Evolutionary conservation across 1,140 invertebrate species (phyloP), one percentile per base, ranked within the genome.

Genomic region (Drosophila varians): DNA sequence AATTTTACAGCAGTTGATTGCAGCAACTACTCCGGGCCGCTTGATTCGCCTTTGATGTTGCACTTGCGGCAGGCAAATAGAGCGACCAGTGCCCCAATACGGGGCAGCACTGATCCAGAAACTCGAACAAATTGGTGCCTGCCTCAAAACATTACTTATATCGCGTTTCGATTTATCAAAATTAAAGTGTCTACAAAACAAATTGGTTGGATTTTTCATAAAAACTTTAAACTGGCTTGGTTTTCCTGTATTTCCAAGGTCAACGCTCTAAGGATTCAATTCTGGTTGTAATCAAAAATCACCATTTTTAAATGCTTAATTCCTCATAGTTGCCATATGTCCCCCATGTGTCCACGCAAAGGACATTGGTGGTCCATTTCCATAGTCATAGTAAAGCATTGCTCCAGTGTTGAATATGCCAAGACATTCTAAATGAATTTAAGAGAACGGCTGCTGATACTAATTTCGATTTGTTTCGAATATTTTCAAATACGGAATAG

Each of bases 1-100:
- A 72, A 72, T 61, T 72, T 72, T 21, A 72, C 55, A 72, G 56
- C 49, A 72, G 55, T 72, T 65, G 58, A 66, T 66, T 72, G 48
- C 48, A 31, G 66, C 21, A 36, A 72, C 56, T 54, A 46, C 47
- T 61, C 38, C 28, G 28, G 28, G 48, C 43, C 25, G n/a, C 14
- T 16, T 26, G 36, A 36, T 45, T 45, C 56, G 36, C 42, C 69
- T 72, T 72, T 72, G 68, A 72, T 72, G 68, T 62, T 16, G 0
- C 12, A 28, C 56, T 31, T 19, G 26, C 36, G 34, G 68, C 68
- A 52, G 43, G 69, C 71, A 72, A 72, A 72, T 45, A 62, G 56
- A 62, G 49, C 43, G 9, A 2, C 28, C 28, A n/a, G 61, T 42
- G 42, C 7, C 19, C 19, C 21, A 58, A 40, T 60, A 60, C 46